Evolutionary conservation across 2,797 vertebrate species (phyloP).

Genomic region (Melanotaenia trifasciata): DNA sequence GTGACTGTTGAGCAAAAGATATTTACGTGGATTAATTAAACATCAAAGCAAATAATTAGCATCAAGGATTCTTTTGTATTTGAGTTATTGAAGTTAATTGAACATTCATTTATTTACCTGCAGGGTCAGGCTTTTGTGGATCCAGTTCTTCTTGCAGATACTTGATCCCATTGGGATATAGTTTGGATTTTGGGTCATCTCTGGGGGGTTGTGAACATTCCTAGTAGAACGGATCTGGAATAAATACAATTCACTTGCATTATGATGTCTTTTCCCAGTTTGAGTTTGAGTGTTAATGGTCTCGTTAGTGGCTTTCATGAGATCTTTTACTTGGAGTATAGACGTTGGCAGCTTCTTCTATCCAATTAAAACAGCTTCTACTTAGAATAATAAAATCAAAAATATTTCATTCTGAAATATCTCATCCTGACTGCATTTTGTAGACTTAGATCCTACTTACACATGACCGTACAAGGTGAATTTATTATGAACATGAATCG

Average conservation of each 20-base stretch:
- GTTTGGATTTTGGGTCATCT: too few species aligned
- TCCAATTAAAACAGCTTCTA: not conserved
- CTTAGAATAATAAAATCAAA: not conserved
- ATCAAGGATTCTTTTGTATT: too few species aligned
- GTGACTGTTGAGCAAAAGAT: too few species aligned
- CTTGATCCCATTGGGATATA: too few species aligned
- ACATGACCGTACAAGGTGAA: slow-evolving; percentile 19
- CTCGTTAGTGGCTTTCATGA: not conserved
- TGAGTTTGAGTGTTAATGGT: not conserved
- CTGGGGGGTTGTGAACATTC: not conserved
- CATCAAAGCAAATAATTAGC: too few species aligned
- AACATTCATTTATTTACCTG: too few species aligned
- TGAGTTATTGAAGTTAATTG: too few species aligned
- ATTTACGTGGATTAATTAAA: too few species aligned
- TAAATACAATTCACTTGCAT: not conserved
- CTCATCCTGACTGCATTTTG: not conserved
- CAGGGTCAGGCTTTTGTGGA: too few species aligned
- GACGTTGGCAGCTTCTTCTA: not conserved
- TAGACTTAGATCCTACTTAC: slow-evolving; percentile 13
- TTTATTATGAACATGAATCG: slow-evolving; percentile 44
- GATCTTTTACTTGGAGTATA: not conserved
- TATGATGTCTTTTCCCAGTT: not conserved
- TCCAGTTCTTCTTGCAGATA: too few species aligned
- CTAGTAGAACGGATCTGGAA: not conserved
- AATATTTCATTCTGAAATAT: not conserved